Evolutionary conservation across 2,113 vertebrate species (phyloP).

Genomic region (Upupa epops): DNA sequence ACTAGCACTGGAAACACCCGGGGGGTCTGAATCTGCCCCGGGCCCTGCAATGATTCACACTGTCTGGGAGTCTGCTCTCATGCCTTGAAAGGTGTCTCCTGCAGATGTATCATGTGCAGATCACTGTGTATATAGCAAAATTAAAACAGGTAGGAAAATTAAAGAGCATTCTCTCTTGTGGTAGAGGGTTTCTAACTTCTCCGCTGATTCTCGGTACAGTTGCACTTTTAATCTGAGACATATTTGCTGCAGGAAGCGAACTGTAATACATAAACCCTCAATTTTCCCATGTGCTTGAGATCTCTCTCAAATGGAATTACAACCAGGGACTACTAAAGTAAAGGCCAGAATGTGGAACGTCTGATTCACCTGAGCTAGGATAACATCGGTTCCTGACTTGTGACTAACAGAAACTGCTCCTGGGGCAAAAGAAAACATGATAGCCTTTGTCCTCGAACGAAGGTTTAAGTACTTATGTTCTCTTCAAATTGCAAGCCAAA

Average conservation of each 20-base stretch:
- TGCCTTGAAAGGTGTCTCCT: neutral
- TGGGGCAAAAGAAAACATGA: neutral
- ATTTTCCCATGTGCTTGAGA: neutral
- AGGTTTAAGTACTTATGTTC: neutral
- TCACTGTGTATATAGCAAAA: neutral
- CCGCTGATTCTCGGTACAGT: neutral
- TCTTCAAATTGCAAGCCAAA: neutral
- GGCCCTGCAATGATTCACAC: neutral
- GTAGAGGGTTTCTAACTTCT: neutral
- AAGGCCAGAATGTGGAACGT: neutral
- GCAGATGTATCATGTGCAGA: neutral
- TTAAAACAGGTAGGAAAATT: neutral
- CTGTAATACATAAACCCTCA: neutral
- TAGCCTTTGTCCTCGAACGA: neutral
- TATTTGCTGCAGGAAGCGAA: neutral
- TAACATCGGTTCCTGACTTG: neutral
- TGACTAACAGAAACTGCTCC: neutral
- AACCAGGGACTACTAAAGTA: neutral
- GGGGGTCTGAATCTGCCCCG: neutral
- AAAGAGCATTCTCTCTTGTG: neutral
- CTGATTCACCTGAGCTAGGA: neutral
- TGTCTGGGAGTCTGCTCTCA: neutral
- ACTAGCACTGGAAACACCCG: neutral
- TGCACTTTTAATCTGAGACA: neutral
- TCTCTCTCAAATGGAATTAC: conserved; percentile 18